These are phyloP conservation scores for Acronicta psi DNA, from an alignment of 2,888 invertebrate genomes.

Conservation along the genomic window DNA sequence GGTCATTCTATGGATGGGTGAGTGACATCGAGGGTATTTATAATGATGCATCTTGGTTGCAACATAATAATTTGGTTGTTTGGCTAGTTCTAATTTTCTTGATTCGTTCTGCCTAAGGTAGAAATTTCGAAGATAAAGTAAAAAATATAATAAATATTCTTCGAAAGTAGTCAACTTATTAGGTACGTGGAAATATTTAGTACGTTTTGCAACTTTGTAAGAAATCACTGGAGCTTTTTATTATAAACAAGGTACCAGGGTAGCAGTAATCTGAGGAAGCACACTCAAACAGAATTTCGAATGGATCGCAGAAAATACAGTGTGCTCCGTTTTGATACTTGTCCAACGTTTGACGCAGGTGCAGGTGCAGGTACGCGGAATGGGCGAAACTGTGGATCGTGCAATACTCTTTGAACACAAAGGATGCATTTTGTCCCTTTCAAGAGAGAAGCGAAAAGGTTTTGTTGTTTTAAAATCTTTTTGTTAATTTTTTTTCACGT, in stretches of 20 bases:
- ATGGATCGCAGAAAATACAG: constrained; percentile 33
- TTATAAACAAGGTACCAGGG: constrained; percentile 14
- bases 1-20: too few relatives aligned
- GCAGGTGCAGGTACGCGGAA: constrained; percentile 26
- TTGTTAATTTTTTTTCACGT: background rate
- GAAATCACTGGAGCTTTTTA: constrained; percentile 4
- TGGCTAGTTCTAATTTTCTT: too few relatives aligned
- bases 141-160: too few relatives aligned
- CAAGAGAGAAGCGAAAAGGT: background rate
- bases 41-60: too few relatives aligned
- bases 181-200: too few relatives aligned
- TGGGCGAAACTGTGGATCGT: constrained; percentile 13
- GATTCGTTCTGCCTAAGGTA: too few relatives aligned
- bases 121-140: too few relatives aligned
- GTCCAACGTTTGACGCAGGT: constrained; percentile 22
- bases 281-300: constrained; percentile 45
- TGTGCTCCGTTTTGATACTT: constrained; percentile 31
- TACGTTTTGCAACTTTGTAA: too few relatives aligned
- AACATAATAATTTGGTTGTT: too few relatives aligned
- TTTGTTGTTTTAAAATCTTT: background rate
- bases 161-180: too few relatives aligned
- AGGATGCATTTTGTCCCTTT: constrained; percentile 23
- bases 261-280: constrained; percentile 22
- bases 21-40: too few relatives aligned
- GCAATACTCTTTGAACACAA: constrained; percentile 12